Percentiles rank a stretch among this genome's conserved stretches.
Evolutionary conservation across 2,888 invertebrate species (phyloP).

Genomic region (Campoletis raptor): DNA sequence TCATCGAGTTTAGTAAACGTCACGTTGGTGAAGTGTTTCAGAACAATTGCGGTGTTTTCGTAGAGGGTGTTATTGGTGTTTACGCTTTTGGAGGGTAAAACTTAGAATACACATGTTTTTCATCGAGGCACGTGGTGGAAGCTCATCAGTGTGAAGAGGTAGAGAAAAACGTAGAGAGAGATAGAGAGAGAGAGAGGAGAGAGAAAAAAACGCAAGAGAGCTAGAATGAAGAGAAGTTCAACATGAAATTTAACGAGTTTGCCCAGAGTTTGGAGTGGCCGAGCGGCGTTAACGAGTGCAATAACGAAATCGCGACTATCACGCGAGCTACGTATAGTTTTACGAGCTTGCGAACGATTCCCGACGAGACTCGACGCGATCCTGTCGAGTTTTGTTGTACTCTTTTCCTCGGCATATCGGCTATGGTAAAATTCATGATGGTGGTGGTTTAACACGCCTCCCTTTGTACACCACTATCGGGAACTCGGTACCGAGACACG

Average conservation of each 20-base stretch:
- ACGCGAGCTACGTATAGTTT: constrained; percentile 76
- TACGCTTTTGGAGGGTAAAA: not conserved
- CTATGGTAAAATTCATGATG: constrained; percentile 51
- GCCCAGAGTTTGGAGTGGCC: constrained; percentile 75
- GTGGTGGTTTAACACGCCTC: constrained; percentile 58
- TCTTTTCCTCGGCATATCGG: constrained; percentile 38
- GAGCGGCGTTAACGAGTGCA: constrained; percentile 80
- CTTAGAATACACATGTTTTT: constrained; percentile 20
- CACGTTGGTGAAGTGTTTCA: not conserved
- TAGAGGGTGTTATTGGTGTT: not conserved
- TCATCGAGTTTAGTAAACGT: not conserved
- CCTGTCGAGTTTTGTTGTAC: constrained; percentile 27
- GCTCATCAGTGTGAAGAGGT: constrained; percentile 1
- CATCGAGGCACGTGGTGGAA: not conserved
- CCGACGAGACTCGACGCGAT: constrained; percentile 49
- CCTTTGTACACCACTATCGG: constrained; percentile 54
- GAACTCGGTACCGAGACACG: constrained; percentile 31
- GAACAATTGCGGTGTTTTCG: constrained; percentile 2
- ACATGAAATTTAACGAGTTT: constrained; percentile 79
- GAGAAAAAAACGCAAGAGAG: constrained; percentile 16
- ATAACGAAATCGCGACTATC: constrained; percentile 83
- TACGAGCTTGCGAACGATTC: constrained; percentile 76
- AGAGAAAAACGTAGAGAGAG: constrained; percentile 5
- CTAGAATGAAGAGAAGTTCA: constrained; percentile 47
- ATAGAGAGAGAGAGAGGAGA: not conserved